Evolutionary conservation across 2,888 invertebrate species (phyloP).

Genomic region (Megastigmus dorsalis): DNA sequence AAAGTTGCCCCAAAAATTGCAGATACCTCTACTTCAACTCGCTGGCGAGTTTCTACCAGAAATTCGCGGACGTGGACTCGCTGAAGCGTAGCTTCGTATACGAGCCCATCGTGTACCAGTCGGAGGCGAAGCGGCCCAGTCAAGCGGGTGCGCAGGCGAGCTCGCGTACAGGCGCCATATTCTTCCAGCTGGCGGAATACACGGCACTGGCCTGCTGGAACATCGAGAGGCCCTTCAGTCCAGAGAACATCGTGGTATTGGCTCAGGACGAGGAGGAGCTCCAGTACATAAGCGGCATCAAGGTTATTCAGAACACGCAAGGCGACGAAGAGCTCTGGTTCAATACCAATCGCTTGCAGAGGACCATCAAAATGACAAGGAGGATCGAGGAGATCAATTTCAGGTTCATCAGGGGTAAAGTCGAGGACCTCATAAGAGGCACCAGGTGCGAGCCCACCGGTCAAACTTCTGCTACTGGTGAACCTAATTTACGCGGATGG

Average conservation of each 20-base stretch:
- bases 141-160: constrained; percentile 72
- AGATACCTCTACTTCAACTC: constrained; percentile 73
- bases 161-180: constrained; percentile 70
- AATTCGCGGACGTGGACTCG: constrained; percentile 65
- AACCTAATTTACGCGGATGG: constrained; percentile 65
- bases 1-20: constrained; percentile 55
- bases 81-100: constrained; percentile 64
- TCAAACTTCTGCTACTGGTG: no score
- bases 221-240: constrained; percentile 69
- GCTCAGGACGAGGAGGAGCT: constrained; percentile 66
- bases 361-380: constrained; percentile 68
- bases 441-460: constrained; percentile 67
- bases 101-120: constrained; percentile 68
- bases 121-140: constrained; percentile 68
- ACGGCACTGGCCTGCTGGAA: constrained; percentile 74
- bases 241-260: constrained; percentile 68
- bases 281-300: constrained; percentile 72
- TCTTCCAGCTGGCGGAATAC: constrained; percentile 72
- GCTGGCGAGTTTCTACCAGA: constrained; percentile 70
- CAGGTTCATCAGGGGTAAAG: constrained; percentile 67
- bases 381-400: constrained; percentile 68
- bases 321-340: constrained; percentile 72
- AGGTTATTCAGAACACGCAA: constrained; percentile 65
- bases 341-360: constrained; percentile 72
- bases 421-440: constrained; percentile 68